phyloP scores from a whole-genome alignment of 2,113 vertebrate species.

The Corythoichthys haematopterus region DNA sequence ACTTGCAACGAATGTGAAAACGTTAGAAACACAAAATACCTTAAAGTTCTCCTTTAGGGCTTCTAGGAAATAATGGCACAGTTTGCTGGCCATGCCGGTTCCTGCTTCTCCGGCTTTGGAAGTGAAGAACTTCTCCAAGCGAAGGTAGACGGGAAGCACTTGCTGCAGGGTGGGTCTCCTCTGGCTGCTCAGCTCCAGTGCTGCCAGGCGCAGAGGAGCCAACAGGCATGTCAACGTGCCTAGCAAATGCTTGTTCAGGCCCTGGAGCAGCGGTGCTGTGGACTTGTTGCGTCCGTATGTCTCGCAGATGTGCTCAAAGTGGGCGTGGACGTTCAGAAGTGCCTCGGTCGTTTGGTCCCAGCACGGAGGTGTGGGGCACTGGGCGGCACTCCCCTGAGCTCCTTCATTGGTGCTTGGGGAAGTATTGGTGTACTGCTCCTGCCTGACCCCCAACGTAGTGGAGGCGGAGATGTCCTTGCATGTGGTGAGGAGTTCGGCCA shows the following conservation, averaged over 20 bases:
- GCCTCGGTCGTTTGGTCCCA: slow-evolving; percentile 93
- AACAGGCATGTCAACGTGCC: slow-evolving; percentile 88
- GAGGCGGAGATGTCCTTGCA: slow-evolving; percentile 87
- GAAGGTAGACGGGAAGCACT: slow-evolving; percentile 91
- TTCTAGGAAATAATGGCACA: slow-evolving; percentile 97
- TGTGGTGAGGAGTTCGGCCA: slow-evolving; percentile 88
- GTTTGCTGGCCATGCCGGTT: slow-evolving; percentile 86
- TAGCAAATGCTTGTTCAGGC: slow-evolving; percentile 93
- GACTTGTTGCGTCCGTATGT: slow-evolving; percentile 91
- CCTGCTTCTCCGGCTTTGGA: slow-evolving; percentile 94
- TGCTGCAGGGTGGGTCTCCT: slow-evolving; percentile 91
- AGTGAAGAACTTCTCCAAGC: slow-evolving; percentile 97
- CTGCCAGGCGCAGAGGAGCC: slow-evolving; percentile 86
- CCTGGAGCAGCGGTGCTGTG: slow-evolving; percentile 89
- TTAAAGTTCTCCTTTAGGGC: slow-evolving; percentile 98
- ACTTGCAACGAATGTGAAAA: neutral
- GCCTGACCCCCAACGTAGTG: slow-evolving; percentile 79
- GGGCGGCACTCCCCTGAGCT: slow-evolving; percentile 46
- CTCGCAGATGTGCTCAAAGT: slow-evolving; percentile 95
- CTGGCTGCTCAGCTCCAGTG: slow-evolving; percentile 89
- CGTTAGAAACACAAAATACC: slow-evolving; percentile 27
- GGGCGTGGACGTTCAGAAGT: slow-evolving; percentile 88
- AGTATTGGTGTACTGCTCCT: slow-evolving; percentile 71
- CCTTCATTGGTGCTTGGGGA: slow-evolving; percentile 62
- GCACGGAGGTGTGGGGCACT: slow-evolving; percentile 84